Evolutionary conservation across 2,888 invertebrate genomes (phyloP), one percentile per base, ranked within the genome.

Genomic region (Synergus laeviventris): DNA sequence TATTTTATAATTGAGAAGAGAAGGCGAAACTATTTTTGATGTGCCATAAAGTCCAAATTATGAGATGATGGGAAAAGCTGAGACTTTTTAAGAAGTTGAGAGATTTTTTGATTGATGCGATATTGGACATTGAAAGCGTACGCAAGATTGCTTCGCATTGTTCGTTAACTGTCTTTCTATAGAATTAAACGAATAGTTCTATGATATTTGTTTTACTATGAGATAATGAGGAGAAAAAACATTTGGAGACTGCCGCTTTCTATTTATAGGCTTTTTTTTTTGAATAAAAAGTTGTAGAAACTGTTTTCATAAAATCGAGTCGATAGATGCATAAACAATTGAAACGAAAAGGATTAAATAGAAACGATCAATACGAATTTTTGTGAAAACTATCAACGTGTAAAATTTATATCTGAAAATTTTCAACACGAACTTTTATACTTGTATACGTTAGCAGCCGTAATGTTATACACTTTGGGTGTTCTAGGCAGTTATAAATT

Each of bases 21-120:
- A 12, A 54, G 70, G 49, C 70, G 49, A 70, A 70, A 70, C 70
- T 70, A 70, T 70, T 70, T 70, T 70, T 70, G 70, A 70, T 70
- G 70, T 70, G 70, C 70, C 70, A 70, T 70, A 70, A 66, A 36
- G 70, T 70, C 70, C 49, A 70, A 70, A 70, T 70, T 70, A n/a
- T 49, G 49, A 49, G 45, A n/a, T n/a, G 70, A 49, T 70, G 49
- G n/a, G 24, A 70, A 45, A 24, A 31, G 45, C 24, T 70, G 16
- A 31, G 31, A 70, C 66, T 70, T 31, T 62, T 12, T 24, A 11
- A 54, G 9, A 18, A 18, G 54, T 54, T 54, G 54, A 11, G 54
- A 54, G 54, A 66, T 66, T 45, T 66, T 66, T 45, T 45, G 42
- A n/a, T 70, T 70, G 3, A 54, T 36, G 45, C 66, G 45, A 70